Base-by-base conservation (phyloP, 2,888 invertebrate genomes). In the Tenodera sinensis region DNA sequence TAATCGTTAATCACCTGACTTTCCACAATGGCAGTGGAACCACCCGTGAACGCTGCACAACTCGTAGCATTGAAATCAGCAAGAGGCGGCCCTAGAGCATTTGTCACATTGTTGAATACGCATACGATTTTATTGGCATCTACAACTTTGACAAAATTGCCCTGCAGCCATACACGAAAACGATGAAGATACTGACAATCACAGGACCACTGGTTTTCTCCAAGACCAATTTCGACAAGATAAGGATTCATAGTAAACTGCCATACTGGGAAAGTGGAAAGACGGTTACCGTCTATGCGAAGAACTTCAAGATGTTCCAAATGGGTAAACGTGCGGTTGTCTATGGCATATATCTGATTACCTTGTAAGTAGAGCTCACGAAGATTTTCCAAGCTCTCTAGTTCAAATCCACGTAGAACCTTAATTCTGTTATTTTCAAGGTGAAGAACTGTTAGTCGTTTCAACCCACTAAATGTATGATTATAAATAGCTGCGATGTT, bases 191-290 rank as follows among this genome's bases (percentile, higher is more conserved):
- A 98, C 91, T 95, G 95, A 94, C 98, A 98, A 93, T 98, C 97
- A 93, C 98, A 98, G 91, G 97, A 97, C 98, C 98, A 98, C 87
- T 97, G 96, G 93, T 98, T 98, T 92, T 96, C 96, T 89, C 96
- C 95, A 91, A 98, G 94, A 89, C 96, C 96, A 92, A 98, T 96
- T 93, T 97, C 97, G n/a, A 97, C 96, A 92, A 98, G 95, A 94
- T 97, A 97, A 30, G 97, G 97, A 94, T 98, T 98, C 92, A 95
- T 94, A 90, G 96, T 95, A 92, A 98, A 95, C 93, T 97, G 97
- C 97, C 98, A 98, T 91, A 98, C 96, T 91, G 97, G 96, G 92
- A 98, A 98, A 91, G 96, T 96, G 92, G 95, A 95, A 92, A 98
- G 95, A 90, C 96, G 96, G 94, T 98, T 98, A 92, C 97, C 96